Base-by-base conservation (phyloP, 2,888 invertebrate species). In the Fragum sueziense region DNA sequence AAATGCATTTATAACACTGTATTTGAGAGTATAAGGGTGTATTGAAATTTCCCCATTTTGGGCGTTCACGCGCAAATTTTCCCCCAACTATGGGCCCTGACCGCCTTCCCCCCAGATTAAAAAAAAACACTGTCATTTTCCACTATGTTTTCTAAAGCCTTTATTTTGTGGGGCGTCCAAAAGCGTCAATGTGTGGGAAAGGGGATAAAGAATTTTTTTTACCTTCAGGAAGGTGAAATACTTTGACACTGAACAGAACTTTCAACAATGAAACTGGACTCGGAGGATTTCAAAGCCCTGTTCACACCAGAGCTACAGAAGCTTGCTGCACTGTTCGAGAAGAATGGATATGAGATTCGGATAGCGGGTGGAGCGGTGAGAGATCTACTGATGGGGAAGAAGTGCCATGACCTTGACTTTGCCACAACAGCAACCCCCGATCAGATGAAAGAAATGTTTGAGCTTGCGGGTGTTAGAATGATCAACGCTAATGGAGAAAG, bases 331-430 rank as follows among this genome's bases (percentile, higher is more conserved):
- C 86, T 99, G 14, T 99, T 99, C 92, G 95, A 96, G 76, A 96
- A 96, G 90, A 83, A 92, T 84, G 80, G 90, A n/a, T 92, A 90
- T 95, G 97, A 99, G 93, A 94, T 99, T 76, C 94, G 99, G 87
- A 96, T 99, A 79, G 99, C 99, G 54, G 99, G 99, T 62, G 99
- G 99, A 6, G 98, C 99, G 25, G 99, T 99, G 0, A 95, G 97
- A 94, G 95, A 94, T 86, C 86, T 94, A 52, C 90, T 94, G 88
- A 89, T 89, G 82, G 90, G 88, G 22, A 92, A 87, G 51, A 41
- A 74, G 9, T 92, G 92, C 3, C 85, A 96, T 91, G 99, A 99
- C 94, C 94, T 99, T 69, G 99, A 99, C 94, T 98, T 99, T 94
- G 99, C 99, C 0, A 98, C 99, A 7, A 97, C 96, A 22, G 99